Evolutionary conservation across 2,113 vertebrate genomes (phyloP), one percentile per base, ranked within the genome.

Genomic region (Callorhinus ursinus): DNA sequence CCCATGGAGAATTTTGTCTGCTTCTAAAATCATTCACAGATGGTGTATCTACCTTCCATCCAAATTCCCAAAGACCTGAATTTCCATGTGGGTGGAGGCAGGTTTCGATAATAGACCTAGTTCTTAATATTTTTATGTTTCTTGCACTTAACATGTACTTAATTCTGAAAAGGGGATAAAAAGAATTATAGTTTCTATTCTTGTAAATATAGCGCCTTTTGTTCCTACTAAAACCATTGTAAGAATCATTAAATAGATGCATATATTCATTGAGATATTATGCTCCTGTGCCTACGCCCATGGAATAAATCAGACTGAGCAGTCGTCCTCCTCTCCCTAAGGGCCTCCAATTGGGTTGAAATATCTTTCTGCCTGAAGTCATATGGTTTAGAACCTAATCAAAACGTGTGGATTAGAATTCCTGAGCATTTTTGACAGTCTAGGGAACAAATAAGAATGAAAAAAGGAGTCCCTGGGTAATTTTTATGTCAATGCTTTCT

Each of bases 331-430:
- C 63, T 88, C 9, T 98, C 95, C 95, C 92, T 24, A 4, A 96
- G 95, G 95, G 36, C 74, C 28, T 81, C 92, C 96, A 96, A 69
- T 95, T 96, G 95, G 80, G 63, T 88, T 97, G 97, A 97, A 98
- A 97, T 97, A 93, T 97, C 92, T 96, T 93, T 95, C 90, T 97
- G 95, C 92, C 97, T 95, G 57, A 89, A 98, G 92, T 97, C 97
- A 74, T 92, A 46, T 94, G 90, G 94, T 59, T 96, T 94, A 90
- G 95, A 96, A 96, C 71, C 96, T 96, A 96, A 98, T 97, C 94
- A 97, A 96, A 98, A 97, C 85, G 69, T 96, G 90, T 93, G 61
- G 87, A 90, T 97, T 96, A 96, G 80, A 46, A 97, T 97, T 97
- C 63, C 53, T 97, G 93, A 96, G 80, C 80, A 94, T 92, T 96